Percentiles rank a stretch among this genome's conserved stretches.
Conservation (phyloP, 2,797 vertebrate genomes). For the Sebastiscus tertius region DNA sequence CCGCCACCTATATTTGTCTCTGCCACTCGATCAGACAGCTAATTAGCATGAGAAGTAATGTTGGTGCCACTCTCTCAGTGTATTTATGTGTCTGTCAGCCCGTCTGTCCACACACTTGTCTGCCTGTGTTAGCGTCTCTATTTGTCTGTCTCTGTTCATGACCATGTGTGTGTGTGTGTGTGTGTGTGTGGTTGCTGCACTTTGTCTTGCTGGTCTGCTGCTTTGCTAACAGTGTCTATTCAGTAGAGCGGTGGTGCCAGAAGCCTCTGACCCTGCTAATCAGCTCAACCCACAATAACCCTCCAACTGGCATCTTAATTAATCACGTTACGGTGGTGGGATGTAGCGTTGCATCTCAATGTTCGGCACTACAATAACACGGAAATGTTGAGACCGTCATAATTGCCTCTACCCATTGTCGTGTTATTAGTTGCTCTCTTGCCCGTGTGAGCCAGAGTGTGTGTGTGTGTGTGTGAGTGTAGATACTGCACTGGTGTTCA, state of each 20-base stretch:
- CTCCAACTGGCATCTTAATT: conserved; percentile 56
- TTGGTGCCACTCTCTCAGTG: conserved; percentile 30
- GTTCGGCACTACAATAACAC: conserved; percentile 23
- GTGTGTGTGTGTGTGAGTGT: not conserved
- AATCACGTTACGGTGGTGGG: conserved; percentile 44
- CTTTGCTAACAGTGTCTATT: conserved; percentile 42
- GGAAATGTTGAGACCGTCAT: conserved; percentile 41
- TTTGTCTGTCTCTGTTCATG: conserved; percentile 28
- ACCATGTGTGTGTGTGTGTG: not conserved
- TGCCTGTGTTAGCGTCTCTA: conserved; percentile 7
- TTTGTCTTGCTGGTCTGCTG: conserved; percentile 35
- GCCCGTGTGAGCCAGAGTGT: not conserved
- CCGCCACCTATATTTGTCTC: conserved; percentile 53
- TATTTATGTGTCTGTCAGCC: conserved; percentile 50
- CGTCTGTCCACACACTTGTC: conserved; percentile 29
- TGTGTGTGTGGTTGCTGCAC: not conserved
- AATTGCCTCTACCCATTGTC: conserved; percentile 4
- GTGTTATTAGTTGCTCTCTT: conserved; percentile 20
- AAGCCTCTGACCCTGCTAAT: conserved; percentile 63
- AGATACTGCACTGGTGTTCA: conserved; percentile 22
- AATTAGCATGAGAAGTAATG: conserved; percentile 66
- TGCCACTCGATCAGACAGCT: conserved; percentile 60
- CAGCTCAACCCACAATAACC: conserved; percentile 61
- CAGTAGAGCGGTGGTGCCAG: conserved; percentile 34
- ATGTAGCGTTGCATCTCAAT: conserved; percentile 45